Base-by-base conservation (phyloP, 2,797 vertebrate species). In the Brachymystax lenok region DNA sequence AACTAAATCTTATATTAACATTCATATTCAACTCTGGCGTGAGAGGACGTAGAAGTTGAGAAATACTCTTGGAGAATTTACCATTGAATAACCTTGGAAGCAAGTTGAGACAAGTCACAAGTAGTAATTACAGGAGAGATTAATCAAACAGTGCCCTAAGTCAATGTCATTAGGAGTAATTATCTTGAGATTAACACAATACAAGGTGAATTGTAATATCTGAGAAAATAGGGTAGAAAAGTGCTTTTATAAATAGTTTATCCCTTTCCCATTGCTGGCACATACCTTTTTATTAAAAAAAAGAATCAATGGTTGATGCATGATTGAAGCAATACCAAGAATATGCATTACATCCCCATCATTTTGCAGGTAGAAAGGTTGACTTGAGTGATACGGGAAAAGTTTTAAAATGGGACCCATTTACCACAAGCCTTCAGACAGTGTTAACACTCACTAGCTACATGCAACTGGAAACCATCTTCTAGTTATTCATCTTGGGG, bases 391-490 rank as follows among this genome's bases (percentile, higher is more conserved):
- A 77, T 74, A 75, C 14, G 63, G 75, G 51, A 77, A 79, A 69
- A 79, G 46, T 74, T 78, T 27, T 75, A 81, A 24, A 69, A 74
- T 71, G 70, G 54, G 61, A 75, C 8, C 73, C 71, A 16, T 63
- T 24, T 28, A 69, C 77, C 46, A 63, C 80, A 79, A 80, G 82
- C 79, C 86, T 73, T 21, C 40, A 80, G 64, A 66, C 73, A 75
- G 74, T 35, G 71, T 59, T 75, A 50, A 71, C 74, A 77, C 82
- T 77, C 35, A 89, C 86, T 90, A 93, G 92, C 93, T 92, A 92
- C 88, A 91, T 92, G 88, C 92, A 94, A 92, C 82, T 90, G 89
- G 92, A 87, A 89, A 90, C 76, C 87, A 74, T 40, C 30, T 24
- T 80, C 59, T 74, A 86, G 89, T 91, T 91, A 85, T 88, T 91